phyloP scores from a whole-genome alignment of 2,113 vertebrate species.

The Orycteropus afer region DNA sequence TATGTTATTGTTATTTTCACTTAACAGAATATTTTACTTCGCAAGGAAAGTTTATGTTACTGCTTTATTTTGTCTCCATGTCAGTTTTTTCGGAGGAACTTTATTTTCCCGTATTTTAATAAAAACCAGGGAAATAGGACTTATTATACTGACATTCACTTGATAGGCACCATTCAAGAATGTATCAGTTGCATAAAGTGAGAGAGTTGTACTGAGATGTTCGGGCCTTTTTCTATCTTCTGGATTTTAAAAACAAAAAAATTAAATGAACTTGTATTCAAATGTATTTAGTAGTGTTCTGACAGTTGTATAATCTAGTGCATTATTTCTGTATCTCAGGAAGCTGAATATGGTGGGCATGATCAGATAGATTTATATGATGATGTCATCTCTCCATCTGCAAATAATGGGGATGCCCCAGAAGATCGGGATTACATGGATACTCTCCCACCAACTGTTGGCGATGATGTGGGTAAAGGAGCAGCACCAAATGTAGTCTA shows the following conservation, averaged over 20 bases:
- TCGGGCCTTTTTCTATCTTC: conserved; percentile 24
- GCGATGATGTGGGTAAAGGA: conserved; percentile 95
- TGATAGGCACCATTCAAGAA: conserved; percentile 32
- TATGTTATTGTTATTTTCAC: conserved; percentile 16
- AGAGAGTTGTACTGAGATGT: conserved; percentile 34
- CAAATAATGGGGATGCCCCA: conserved; percentile 98
- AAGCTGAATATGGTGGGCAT: conserved; percentile 97
- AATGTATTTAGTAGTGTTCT: conserved; percentile 38
- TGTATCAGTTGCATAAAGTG: conserved; percentile 36
- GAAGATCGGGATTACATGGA: conserved; percentile 99
- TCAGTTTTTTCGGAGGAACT: background rate
- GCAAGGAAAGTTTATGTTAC: conserved; percentile 30
- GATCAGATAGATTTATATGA: conserved; percentile 99
- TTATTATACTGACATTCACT: conserved; percentile 22
- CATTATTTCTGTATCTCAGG: conserved; percentile 87
- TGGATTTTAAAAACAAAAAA: conserved; percentile 3
- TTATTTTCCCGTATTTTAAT: conserved; percentile 8
- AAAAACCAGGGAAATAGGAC: conserved; percentile 21
- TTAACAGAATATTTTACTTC: conserved; percentile 38
- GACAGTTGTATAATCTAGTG: conserved; percentile 64
- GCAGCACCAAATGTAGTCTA: conserved; percentile 95
- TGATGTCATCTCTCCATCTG: conserved; percentile 98
- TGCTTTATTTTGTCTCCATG: conserved; percentile 38
- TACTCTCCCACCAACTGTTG: conserved; percentile 92
- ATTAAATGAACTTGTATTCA: conserved; percentile 52